Evolutionary conservation across 2,113 vertebrate species (phyloP).

Genomic region (Cochlearius cochlearius): DNA sequence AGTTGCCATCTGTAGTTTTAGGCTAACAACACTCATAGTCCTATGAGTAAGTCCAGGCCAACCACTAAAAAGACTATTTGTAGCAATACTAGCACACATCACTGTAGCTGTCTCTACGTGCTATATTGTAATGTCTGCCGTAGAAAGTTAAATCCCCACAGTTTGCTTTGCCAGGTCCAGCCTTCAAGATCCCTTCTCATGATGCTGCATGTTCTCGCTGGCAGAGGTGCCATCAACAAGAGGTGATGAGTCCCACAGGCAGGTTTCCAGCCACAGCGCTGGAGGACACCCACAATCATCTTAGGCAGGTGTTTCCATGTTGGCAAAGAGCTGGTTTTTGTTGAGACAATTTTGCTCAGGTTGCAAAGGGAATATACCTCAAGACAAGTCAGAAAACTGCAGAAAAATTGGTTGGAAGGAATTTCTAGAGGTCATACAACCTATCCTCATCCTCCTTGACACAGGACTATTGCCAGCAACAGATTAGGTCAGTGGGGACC

Average conservation of each 20-base stretch:
- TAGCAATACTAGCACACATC: background rate
- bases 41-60: background rate
- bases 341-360: background rate
- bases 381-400: background rate
- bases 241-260: background rate
- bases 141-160: background rate
- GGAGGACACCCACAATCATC: background rate
- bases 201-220: background rate
- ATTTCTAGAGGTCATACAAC: background rate
- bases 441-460: background rate
- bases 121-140: fast-evolving
- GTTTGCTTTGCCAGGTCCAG: background rate
- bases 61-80: background rate
- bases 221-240: background rate
- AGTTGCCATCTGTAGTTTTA: background rate
- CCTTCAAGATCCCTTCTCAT: fast-evolving
- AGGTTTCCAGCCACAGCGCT: background rate
- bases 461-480: background rate
- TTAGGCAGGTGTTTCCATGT: background rate
- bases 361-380: background rate
- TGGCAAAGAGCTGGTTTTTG: background rate
- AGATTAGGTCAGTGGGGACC: background rate
- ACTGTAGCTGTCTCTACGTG: background rate
- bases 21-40: background rate
- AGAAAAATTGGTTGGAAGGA: background rate